Evolutionary conservation across 2,888 invertebrate species (phyloP), one percentile per base, ranked within the genome.

Genomic region (Stomorhina lunata): DNA sequence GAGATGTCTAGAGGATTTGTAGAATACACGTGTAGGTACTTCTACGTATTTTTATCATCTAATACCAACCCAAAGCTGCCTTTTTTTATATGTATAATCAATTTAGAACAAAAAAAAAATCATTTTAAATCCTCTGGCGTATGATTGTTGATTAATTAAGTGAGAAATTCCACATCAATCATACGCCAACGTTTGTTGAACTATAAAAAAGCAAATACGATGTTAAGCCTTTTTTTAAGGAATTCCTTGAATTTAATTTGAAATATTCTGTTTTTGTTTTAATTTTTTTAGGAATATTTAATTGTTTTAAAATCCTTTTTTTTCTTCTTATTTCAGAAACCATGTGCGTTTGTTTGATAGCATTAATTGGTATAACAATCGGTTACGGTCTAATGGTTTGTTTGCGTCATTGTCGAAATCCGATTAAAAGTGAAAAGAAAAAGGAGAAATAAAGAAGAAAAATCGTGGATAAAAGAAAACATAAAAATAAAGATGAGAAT

Each of bases 391-490:
- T 71, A 29, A 50, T 29, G 55, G 32, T 43, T 17, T 53, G 66
- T 77, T 72, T 81, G 43, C 81, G 72, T 72, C 72, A 72, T 48
- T 77, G 72, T 29, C 61, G 32, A 43, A 81, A 77, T 17, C 53
- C 10, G 43, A 34, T 50, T 9, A 59, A 72, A 55, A 76, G 22
- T 27, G 40, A 66, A n/a, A n/a, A n/a, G 37, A 55, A 65, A 27
- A 66, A 27, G 69, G 27, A 73, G 7, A 69, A n/a, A 75, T 34
- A 40, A 37, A 50, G 59, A 34, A 45, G 22, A 59, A 32, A n/a
- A 45, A 29, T n/a, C n/a, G n/a, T n/a, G n/a, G 53, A 50, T 10
- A 17, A 48, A n/a, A 25, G 15, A 43, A 2, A 2, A 25, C 2
- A 48, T n/a, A 10, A 76, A 37, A 29, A 50, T 20, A 12, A 4